These are phyloP conservation scores for Seira musarum DNA, from an alignment of 2,888 invertebrate species.

Conservation along the genomic window DNA sequence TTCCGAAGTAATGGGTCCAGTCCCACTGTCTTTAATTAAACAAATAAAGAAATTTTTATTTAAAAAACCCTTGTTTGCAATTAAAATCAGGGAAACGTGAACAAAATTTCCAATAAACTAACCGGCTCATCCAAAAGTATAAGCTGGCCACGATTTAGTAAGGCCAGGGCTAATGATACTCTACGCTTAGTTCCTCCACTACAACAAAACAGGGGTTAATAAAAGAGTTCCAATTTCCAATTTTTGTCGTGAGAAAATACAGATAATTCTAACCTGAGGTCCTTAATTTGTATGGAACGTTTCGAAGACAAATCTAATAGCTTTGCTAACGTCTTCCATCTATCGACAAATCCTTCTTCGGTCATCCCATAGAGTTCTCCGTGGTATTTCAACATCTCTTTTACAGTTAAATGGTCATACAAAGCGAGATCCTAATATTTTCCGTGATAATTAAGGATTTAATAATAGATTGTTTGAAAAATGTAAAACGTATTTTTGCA, in stretches of 20 bases:
- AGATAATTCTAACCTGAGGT: slow-evolving; percentile 32
- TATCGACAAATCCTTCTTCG: slow-evolving; percentile 76
- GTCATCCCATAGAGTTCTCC: slow-evolving; percentile 96
- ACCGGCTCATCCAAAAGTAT: slow-evolving; percentile 51
- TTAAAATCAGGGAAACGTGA: too few relatives aligned
- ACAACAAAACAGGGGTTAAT: too few relatives aligned
- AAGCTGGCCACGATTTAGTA: slow-evolving; percentile 42
- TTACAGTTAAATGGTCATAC: slow-evolving; percentile 92
- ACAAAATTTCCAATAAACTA: too few relatives aligned
- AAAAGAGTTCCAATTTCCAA: too few relatives aligned
- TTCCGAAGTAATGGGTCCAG: slow-evolving; percentile 43
- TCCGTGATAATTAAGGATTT: too few relatives aligned
- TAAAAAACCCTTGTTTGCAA: too few relatives aligned
- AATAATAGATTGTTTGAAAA: too few relatives aligned
- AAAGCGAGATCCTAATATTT: slow-evolving; percentile 83
- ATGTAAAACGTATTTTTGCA: background rate
- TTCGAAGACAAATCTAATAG: slow-evolving; percentile 80
- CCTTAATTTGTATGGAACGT: slow-evolving; percentile 24
- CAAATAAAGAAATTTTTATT: background rate
- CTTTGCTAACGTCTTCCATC: slow-evolving; percentile 79
- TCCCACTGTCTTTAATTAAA: slow-evolving; percentile 41
- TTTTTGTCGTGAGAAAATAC: background rate
- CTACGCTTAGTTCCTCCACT: slow-evolving; percentile 42
- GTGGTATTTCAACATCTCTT: slow-evolving; percentile 96
- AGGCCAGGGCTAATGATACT: slow-evolving; percentile 33